Conservation (phyloP, 2,888 invertebrate genomes). For the Dromius quadrimaculatus region DNA sequence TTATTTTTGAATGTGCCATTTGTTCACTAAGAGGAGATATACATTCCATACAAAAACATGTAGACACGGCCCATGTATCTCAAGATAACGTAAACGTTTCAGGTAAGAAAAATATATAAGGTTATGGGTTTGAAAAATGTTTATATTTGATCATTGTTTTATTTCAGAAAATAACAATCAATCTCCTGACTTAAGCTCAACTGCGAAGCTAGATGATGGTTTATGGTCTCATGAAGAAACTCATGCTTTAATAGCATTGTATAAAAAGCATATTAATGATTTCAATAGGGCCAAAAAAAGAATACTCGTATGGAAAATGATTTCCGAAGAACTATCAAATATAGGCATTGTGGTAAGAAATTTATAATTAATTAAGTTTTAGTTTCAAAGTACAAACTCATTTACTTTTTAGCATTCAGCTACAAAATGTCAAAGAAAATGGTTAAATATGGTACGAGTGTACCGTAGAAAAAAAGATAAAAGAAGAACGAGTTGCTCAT, state of each 20-base stretch:
- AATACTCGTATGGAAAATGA: slow-evolving; percentile 6
- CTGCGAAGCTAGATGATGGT: too few relatives aligned
- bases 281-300: slow-evolving; percentile 1
- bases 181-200: too few relatives aligned
- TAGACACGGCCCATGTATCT: too few relatives aligned
- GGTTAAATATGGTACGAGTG: slow-evolving; percentile 1
- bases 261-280: background rate
- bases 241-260: background rate
- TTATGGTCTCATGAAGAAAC: background rate
- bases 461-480: background rate
- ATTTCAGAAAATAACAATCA: too few relatives aligned
- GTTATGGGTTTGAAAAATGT: too few relatives aligned
- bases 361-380: too few relatives aligned
- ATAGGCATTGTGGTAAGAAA: background rate
- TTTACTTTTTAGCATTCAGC: slow-evolving; percentile 8
- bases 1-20: too few relatives aligned
- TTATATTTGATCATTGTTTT: too few relatives aligned
- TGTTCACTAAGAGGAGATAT: too few relatives aligned
- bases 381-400: background rate
- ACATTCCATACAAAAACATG: too few relatives aligned
- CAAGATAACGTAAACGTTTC: too few relatives aligned
- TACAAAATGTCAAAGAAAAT: background rate
- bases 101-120: too few relatives aligned
- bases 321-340: slow-evolving; percentile 7
- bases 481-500: background rate